Conservation (phyloP, 2,797 vertebrate genomes). For the Leptodactylus fallax region DNA sequence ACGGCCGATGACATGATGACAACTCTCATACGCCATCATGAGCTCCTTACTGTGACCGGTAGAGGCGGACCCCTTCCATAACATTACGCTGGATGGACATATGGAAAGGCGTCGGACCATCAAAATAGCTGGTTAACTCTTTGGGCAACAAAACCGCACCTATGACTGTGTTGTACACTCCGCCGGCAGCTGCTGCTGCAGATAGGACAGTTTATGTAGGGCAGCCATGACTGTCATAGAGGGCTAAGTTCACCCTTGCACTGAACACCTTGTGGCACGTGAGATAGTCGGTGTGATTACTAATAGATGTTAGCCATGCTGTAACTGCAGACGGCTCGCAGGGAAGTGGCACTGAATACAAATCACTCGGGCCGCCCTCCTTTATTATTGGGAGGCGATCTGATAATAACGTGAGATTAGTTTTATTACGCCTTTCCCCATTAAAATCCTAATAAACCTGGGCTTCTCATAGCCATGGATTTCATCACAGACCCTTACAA, state of each 20-base stretch:
- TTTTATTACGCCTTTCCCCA: not conserved
- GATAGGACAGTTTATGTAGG: not conserved
- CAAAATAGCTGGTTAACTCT: no score
- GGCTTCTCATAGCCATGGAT: not conserved
- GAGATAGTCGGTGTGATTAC: not conserved
- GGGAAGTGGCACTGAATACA: not conserved
- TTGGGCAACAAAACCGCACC: not conserved
- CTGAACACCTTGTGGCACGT: not conserved
- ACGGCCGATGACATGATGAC: no score
- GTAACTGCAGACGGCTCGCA: not conserved
- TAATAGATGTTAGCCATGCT: not conserved
- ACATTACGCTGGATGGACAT: no score
- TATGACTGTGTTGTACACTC: not conserved
- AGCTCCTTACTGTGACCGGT: no score
- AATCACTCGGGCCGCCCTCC: not conserved
- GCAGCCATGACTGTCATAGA: not conserved
- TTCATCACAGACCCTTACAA: not conserved
- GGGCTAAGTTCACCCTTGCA: slow-evolving; percentile 1
- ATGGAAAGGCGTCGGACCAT: no score
- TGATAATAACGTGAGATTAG: not conserved
- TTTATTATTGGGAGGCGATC: not conserved
- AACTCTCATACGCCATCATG: no score
- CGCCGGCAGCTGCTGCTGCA: not conserved
- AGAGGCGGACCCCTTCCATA: no score
- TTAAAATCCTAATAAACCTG: not conserved